phyloP scores from a whole-genome alignment of 2,888 invertebrate species.

The Heliothis peltigera region DNA sequence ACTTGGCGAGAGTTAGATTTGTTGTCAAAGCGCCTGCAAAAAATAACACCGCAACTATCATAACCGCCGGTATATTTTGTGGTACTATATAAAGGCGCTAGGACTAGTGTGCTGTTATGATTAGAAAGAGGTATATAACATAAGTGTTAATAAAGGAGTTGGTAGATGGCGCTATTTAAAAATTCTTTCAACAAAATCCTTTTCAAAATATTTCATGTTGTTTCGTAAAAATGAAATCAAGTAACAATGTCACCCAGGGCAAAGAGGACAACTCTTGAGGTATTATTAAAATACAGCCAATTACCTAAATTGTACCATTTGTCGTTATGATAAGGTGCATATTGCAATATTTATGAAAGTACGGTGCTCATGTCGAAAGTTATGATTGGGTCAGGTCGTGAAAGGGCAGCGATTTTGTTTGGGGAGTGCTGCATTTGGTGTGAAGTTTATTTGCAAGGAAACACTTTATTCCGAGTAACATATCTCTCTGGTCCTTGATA shows the following conservation, averaged over 20 bases:
- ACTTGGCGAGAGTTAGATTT: background rate
- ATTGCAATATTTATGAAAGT: slow-evolving; percentile 66
- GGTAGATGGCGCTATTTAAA: background rate
- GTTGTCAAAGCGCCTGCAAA: slow-evolving; percentile 7
- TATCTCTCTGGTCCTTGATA: background rate
- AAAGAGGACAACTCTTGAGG: slow-evolving; percentile 52
- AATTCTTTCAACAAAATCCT: slow-evolving; percentile 6
- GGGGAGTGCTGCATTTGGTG: background rate
- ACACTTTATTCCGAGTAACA: background rate
- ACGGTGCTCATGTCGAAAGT: slow-evolving; percentile 55
- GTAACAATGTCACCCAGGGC: slow-evolving; percentile 38
- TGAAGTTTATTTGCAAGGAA: background rate
- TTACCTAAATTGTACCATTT: slow-evolving; percentile 63
- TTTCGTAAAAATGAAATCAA: slow-evolving; percentile 35
- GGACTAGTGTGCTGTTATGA: background rate
- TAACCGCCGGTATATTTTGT: too few relatives aligned
- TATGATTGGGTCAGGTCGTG: slow-evolving; percentile 47
- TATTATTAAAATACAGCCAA: slow-evolving; percentile 65
- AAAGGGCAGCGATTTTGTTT: slow-evolving; percentile 36
- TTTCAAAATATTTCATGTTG: slow-evolving; percentile 9
- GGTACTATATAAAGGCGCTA: slow-evolving; percentile 1
- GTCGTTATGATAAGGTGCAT: slow-evolving; percentile 66
- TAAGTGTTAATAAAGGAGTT: too few relatives aligned
- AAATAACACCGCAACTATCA: slow-evolving; percentile 4
- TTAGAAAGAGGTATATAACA: too few relatives aligned